phyloP scores from a whole-genome alignment of 1,140 invertebrate genomes.

The Temnothorax curvispinosus region DNA sequence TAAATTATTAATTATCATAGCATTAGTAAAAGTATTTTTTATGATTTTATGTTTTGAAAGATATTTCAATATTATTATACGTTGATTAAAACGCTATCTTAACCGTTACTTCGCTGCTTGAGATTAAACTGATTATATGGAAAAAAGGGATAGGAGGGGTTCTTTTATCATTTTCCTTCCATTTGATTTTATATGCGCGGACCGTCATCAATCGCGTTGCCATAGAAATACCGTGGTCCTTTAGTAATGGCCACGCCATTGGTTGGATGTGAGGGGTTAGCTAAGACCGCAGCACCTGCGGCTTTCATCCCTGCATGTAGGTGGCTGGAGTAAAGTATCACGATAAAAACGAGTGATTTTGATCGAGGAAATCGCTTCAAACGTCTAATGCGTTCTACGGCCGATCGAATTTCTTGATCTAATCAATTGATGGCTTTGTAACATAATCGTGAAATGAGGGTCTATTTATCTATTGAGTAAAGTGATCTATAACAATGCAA shows the following conservation, averaged over 20 bases:
- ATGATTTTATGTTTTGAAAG: neutral
- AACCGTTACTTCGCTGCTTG: neutral
- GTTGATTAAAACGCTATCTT: constrained; percentile 11
- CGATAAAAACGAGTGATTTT: constrained; percentile 66
- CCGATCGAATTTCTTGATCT: constrained; percentile 38
- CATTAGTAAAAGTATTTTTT: neutral
- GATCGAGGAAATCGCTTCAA: constrained; percentile 17
- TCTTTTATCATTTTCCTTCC: neutral
- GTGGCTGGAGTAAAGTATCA: constrained; percentile 74
- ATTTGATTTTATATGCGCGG: constrained; percentile 6
- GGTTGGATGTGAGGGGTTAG: constrained; percentile 66
- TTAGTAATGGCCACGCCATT: constrained; percentile 60
- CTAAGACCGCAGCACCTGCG: constrained; percentile 77
- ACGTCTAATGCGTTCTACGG: neutral
- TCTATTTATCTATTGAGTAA: neutral
- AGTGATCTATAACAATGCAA: neutral
- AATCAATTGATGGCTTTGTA: constrained; percentile 13
- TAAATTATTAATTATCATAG: neutral
- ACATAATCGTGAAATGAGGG: constrained; percentile 1
- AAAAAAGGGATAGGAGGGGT: neutral
- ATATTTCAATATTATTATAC: constrained; percentile 3
- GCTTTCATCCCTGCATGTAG: constrained; percentile 76
- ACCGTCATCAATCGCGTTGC: constrained; percentile 39
- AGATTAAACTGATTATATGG: constrained; percentile 14
- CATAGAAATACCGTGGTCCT: constrained; percentile 8